Evolutionary conservation across 2,113 vertebrate genomes (phyloP).

Genomic region (Laticauda laticaudata): DNA sequence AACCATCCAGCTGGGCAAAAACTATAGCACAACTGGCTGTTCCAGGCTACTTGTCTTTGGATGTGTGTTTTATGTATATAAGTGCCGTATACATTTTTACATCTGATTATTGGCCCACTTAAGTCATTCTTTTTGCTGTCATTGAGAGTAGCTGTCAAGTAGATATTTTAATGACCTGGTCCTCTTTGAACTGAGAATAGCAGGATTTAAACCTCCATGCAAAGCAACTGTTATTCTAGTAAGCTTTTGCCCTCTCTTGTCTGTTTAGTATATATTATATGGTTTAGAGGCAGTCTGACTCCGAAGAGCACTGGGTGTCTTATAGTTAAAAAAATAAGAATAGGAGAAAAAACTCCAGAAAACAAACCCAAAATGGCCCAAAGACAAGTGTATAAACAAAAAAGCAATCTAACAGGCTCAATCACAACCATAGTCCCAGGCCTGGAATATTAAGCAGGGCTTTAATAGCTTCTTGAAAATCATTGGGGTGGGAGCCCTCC

Average conservation of each 20-base stretch:
- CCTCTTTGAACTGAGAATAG: background rate
- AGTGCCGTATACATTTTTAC: background rate
- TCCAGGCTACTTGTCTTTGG: background rate
- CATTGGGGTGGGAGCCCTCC: background rate
- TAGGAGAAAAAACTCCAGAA: background rate
- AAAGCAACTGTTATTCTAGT: background rate
- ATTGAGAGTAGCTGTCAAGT: background rate
- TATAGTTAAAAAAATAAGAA: background rate
- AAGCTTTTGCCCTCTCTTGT: background rate
- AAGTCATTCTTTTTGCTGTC: background rate
- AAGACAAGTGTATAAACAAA: background rate
- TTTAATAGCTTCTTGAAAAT: background rate
- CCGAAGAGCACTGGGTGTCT: background rate
- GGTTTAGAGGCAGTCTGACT: background rate
- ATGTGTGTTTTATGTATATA: background rate
- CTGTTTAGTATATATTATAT: background rate
- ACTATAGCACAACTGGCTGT: background rate
- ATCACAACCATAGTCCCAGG: background rate
- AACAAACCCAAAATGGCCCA: background rate
- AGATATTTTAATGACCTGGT: background rate
- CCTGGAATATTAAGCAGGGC: background rate
- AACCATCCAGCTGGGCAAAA: background rate
- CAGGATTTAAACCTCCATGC: background rate
- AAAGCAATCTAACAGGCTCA: background rate
- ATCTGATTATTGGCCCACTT: background rate